Base-by-base conservation (phyloP, 2,888 invertebrate genomes). In the Hydroisotoma schaefferi region DNA sequence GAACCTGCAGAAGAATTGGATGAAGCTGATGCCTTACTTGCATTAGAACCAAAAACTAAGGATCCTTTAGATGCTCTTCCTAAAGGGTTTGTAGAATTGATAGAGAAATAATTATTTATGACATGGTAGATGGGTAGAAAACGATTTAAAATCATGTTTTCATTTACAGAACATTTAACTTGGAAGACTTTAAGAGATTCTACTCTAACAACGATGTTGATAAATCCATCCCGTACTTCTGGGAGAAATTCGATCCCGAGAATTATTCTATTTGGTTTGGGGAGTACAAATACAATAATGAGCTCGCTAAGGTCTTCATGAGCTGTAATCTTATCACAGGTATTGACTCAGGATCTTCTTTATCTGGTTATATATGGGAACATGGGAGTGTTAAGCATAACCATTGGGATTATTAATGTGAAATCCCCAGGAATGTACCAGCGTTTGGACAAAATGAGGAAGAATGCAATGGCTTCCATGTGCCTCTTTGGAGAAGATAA, bases 261-360 rank as follows among this genome's bases (percentile, higher is more conserved):
- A 84, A 94, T 79, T 97, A 94, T 78, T 95, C 95, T 64, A 93
- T 99, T 78, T 99, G 99, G 99, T 86, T 84, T 69, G 88, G 92
- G 55, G 94, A 97, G 82, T 99, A 99, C 83, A 94, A 95, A 79
- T 98, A 91, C 80, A 88, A 88, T 63, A 83, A 93, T 62, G 97
- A 99, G 77, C 84, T 98, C 23, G 82, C 87, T 68, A 89, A 91
- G 79, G 86, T 89, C 46, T 98, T 95, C 82, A 98, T 98, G 98
- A 94, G 93, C 77, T 94, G 95, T 79, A 99, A 99, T 81, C 85
- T 99, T 60, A 94, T 99, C 76, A 85, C 89, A 67, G 93, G 88
- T 87, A 74, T 18, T 25, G 20, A 25, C 20, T 18, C 47, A 52
- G 5, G 12, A 15, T 10, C 23, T 54, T 54, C 15, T 22, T 6